Evolutionary conservation across 2,888 invertebrate species (phyloP).

Genomic region (Miltochrista miniata): DNA sequence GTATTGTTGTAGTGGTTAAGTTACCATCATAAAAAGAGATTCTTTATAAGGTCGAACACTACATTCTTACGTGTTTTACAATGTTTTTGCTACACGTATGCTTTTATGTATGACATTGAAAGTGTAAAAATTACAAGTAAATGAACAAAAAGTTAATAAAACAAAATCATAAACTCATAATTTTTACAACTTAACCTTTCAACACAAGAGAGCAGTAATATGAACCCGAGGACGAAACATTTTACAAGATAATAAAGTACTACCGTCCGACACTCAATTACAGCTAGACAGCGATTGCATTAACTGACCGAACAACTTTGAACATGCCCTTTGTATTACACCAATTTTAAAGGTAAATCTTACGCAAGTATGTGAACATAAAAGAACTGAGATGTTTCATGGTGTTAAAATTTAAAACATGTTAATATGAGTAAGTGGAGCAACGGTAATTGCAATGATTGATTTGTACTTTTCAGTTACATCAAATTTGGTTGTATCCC

Average conservation of each 20-base stretch:
- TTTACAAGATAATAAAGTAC: slow-evolving; percentile 22
- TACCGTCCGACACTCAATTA: slow-evolving; percentile 28
- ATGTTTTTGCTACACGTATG: too few species aligned
- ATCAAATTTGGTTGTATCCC: slow-evolving; percentile 14
- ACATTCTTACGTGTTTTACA: too few species aligned
- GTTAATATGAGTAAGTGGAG: slow-evolving; percentile 72
- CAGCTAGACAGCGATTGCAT: slow-evolving; percentile 50
- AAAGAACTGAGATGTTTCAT: slow-evolving; percentile 62
- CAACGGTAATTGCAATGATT: slow-evolving; percentile 67
- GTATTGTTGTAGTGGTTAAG: too few species aligned
- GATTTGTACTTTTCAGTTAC: slow-evolving; percentile 49
- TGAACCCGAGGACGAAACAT: slow-evolving; percentile 2
- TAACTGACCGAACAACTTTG: slow-evolving; percentile 39
- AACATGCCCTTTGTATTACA: slow-evolving; percentile 64
- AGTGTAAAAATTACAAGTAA: too few species aligned
- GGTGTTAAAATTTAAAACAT: slow-evolving; percentile 51
- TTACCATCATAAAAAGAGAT: too few species aligned
- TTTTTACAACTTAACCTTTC: neutral
- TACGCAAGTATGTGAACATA: slow-evolving; percentile 56
- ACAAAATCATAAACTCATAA: neutral
- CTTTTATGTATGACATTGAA: too few species aligned
- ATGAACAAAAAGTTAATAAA: neutral
- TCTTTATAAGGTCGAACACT: too few species aligned
- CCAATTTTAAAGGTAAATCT: slow-evolving; percentile 57
- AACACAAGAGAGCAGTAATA: slow-evolving; percentile 1